Percentiles rank a stretch among this genome's conserved stretches.
phyloP scores from a whole-genome alignment of 1,140 invertebrate genomes.

The Trachymyrmex septentrionalis region DNA sequence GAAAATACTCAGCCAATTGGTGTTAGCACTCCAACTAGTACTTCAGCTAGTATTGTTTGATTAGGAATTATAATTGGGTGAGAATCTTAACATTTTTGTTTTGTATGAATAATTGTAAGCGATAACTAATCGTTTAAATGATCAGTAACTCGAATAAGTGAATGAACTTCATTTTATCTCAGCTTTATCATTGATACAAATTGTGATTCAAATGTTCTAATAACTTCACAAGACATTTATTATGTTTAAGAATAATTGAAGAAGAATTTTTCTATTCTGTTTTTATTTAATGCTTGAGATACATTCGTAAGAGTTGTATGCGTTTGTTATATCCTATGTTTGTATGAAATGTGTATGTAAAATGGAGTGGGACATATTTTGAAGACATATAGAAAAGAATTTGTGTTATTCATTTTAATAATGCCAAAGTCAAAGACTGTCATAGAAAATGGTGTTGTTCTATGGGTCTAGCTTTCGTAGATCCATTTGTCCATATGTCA shows the following conservation, averaged over 20 bases:
- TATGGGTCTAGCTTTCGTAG: constrained; percentile 50
- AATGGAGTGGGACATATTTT: constrained; percentile 22
- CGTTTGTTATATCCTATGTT: constrained; percentile 13
- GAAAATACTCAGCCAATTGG: constrained; percentile 92
- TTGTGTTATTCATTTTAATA: constrained; percentile 56
- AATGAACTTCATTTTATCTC: constrained; percentile 58
- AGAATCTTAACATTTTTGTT: constrained; percentile 52
- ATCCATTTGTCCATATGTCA: constrained; percentile 54
- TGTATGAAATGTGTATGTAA: constrained; percentile 15
- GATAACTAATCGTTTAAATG: constrained; percentile 62
- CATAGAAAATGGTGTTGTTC: constrained; percentile 53
- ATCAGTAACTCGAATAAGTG: constrained; percentile 33
- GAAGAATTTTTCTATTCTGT: constrained; percentile 20
- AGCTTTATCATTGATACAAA: constrained; percentile 48
- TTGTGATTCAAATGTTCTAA: constrained; percentile 47
- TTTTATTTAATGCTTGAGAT: constrained; percentile 6
- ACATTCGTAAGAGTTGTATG: constrained; percentile 22
- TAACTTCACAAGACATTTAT: background rate
- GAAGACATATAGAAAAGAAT: constrained; percentile 33
- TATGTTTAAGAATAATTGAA: constrained; percentile 11
- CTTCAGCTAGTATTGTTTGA: constrained; percentile 90
- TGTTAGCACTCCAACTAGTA: constrained; percentile 90
- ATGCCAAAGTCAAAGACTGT: constrained; percentile 70
- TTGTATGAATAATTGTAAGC: constrained; percentile 61
- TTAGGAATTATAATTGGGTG: constrained; percentile 63